Percentiles rank a stretch among this genome's conserved stretches.
Conservation (phyloP, 64 coral and sea anemone genomes). For the Acropora tenuis region DNA sequence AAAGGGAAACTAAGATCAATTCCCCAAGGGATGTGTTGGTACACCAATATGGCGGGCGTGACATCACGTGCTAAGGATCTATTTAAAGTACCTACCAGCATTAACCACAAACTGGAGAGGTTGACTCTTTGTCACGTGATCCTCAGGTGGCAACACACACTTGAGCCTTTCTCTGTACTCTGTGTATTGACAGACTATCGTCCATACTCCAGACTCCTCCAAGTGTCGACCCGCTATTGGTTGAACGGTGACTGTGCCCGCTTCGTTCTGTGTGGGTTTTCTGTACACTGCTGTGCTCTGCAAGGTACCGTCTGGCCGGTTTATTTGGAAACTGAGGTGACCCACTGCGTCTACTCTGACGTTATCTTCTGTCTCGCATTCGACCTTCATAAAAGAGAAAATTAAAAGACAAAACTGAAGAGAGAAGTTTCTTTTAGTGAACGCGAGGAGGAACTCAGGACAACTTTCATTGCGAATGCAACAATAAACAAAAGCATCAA, state of each 20-base stretch:
- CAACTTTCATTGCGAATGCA: too few species aligned
- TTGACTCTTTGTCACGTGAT: conserved; percentile 59
- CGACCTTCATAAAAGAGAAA: conserved; percentile 34
- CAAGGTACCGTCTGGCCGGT: conserved; percentile 19
- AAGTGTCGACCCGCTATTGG: conserved; percentile 54
- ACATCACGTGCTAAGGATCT: too few species aligned
- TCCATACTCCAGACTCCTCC: conserved; percentile 64
- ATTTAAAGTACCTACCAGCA: too few species aligned
- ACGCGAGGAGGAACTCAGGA: too few species aligned
- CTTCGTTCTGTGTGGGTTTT: conserved; percentile 72
- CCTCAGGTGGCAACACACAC: conserved; percentile 49
- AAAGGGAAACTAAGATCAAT: too few species aligned
- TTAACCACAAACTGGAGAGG: conserved; percentile 57
- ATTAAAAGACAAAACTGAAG: background rate
- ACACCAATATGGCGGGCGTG: too few species aligned
- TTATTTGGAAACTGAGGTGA: conserved; percentile 61
- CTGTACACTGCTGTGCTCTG: conserved; percentile 64
- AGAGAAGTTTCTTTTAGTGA: background rate
- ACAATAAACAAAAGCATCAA: too few species aligned
- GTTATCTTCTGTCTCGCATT: conserved; percentile 76
- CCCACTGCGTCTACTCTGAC: conserved; percentile 71
- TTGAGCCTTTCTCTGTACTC: conserved; percentile 82
- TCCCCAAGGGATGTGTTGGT: too few species aligned
- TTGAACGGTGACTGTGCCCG: conserved; percentile 50
- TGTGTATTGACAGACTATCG: conserved; percentile 63